A percentile compares a stretch with the other conserved stretches of the same genome.
These are phyloP conservation scores for Rynchops niger DNA, from an alignment of 2,113 vertebrate genomes.

Conservation along the genomic window DNA sequence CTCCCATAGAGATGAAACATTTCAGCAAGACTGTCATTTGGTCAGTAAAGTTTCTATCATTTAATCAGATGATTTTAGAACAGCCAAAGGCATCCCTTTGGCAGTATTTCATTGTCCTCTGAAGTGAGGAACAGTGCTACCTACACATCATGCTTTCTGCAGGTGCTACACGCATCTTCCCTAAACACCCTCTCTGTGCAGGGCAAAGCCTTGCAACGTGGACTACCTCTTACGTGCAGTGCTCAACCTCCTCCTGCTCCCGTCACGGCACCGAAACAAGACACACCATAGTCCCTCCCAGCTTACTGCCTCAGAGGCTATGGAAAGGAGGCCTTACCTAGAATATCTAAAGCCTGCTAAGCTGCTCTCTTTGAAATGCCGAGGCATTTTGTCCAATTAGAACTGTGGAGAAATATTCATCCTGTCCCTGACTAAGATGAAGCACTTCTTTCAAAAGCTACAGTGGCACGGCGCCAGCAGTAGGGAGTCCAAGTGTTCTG, in stretches of 20 bases:
- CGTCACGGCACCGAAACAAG: background rate
- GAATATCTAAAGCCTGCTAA: constrained; percentile 69
- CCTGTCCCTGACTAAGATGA: constrained; percentile 91
- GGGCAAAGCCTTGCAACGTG: background rate
- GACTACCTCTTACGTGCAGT: accelerated
- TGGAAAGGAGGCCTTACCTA: background rate
- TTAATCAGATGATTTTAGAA: background rate
- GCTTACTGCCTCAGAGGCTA: background rate
- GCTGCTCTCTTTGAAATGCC: constrained; percentile 80
- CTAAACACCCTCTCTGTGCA: background rate
- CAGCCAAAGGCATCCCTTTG: background rate
- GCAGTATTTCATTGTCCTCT: background rate
- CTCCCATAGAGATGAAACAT: background rate
- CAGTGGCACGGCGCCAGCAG: constrained; percentile 80
- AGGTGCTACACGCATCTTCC: background rate
- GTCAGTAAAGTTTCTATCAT: background rate
- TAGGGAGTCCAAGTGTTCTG: constrained; percentile 80
- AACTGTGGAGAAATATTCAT: constrained; percentile 88
- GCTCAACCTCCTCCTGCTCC: background rate
- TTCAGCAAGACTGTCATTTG: constrained; percentile 33
- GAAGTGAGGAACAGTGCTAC: accelerated
- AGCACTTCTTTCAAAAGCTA: constrained; percentile 88
- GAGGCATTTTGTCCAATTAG: constrained; percentile 95
- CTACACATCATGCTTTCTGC: background rate
- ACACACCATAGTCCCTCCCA: background rate